Percentiles rank a stretch among this genome's conserved stretches.
These are phyloP conservation scores for Alviniconcha marisindica DNA, from an alignment of 1,140 invertebrate species.

Conservation along the genomic window DNA sequence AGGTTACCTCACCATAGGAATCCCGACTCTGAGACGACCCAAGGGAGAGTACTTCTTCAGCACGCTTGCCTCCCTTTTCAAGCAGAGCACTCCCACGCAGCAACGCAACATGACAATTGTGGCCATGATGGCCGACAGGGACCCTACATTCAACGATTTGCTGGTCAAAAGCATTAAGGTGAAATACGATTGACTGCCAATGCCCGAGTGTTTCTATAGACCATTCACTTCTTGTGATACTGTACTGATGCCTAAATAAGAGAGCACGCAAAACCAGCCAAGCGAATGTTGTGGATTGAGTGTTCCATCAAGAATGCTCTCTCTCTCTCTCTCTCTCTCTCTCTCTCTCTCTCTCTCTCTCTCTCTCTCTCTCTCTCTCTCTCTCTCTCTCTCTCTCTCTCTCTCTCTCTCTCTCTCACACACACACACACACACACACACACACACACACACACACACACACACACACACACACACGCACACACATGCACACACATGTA, in stretches of 20 bases:
- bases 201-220: no score
- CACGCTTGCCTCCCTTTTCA: slow-evolving; percentile 61
- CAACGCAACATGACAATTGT: slow-evolving; percentile 54
- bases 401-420: not conserved
- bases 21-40: slow-evolving; percentile 63
- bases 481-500: not conserved
- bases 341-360: no score
- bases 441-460: slow-evolving; percentile 10
- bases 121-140: slow-evolving; percentile 58
- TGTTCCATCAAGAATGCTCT: not conserved
- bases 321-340: no score
- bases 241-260: no score
- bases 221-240: no score
- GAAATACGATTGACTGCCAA: no score
- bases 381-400: not conserved
- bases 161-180: no score
- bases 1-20: slow-evolving; percentile 70
- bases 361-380: no score
- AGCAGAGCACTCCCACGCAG: slow-evolving; percentile 46
- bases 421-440: not conserved
- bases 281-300: no score
- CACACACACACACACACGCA: slow-evolving; percentile 14
- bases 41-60: slow-evolving; percentile 56
- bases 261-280: no score
- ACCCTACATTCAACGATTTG: slow-evolving; percentile 59